These are phyloP conservation scores for Lampris incognitus DNA, from an alignment of 2,113 vertebrate genomes.

Conservation along the genomic window DNA sequence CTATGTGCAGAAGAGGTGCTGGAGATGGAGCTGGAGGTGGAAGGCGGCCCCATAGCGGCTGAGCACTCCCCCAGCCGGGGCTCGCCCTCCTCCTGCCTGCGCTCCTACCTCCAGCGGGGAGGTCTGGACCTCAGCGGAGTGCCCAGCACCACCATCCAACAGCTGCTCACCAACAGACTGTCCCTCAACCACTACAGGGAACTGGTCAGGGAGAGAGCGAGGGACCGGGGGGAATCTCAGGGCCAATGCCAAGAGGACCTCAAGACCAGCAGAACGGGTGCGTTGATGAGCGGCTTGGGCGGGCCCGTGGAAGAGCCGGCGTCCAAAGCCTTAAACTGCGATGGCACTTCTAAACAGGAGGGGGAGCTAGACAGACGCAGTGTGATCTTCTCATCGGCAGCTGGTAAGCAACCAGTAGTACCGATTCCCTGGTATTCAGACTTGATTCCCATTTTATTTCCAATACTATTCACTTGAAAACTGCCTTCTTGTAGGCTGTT, in stretches of 20 bases:
- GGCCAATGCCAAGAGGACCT: constrained; percentile 88
- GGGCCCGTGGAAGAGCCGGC: constrained; percentile 80
- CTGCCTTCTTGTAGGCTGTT: no score
- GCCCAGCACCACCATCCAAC: constrained; percentile 81
- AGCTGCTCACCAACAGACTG: constrained; percentile 89
- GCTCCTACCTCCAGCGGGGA: constrained; percentile 90
- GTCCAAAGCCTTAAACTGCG: constrained; percentile 85
- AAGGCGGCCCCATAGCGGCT: constrained; percentile 84
- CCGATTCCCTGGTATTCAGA: constrained; percentile 83
- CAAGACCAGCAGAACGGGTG: constrained; percentile 80
- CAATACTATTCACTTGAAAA: no score
- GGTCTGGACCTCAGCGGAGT: constrained; percentile 80
- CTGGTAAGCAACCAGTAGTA: constrained; percentile 86
- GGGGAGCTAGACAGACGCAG: constrained; percentile 91
- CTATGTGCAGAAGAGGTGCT: constrained; percentile 85
- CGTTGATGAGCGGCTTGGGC: constrained; percentile 35
- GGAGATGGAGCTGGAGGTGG: constrained; percentile 88
- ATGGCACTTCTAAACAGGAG: constrained; percentile 87
- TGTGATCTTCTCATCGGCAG: constrained; percentile 93
- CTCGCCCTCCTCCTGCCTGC: constrained; percentile 86
- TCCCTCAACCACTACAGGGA: constrained; percentile 83
- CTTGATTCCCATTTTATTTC: no score
- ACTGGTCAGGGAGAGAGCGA: constrained; percentile 50
- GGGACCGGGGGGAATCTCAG: constrained; percentile 87
- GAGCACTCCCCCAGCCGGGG: constrained; percentile 79